These are phyloP conservation scores for Ephialtes manifestator DNA, from an alignment of 2,888 invertebrate genomes.

Conservation along the genomic window DNA sequence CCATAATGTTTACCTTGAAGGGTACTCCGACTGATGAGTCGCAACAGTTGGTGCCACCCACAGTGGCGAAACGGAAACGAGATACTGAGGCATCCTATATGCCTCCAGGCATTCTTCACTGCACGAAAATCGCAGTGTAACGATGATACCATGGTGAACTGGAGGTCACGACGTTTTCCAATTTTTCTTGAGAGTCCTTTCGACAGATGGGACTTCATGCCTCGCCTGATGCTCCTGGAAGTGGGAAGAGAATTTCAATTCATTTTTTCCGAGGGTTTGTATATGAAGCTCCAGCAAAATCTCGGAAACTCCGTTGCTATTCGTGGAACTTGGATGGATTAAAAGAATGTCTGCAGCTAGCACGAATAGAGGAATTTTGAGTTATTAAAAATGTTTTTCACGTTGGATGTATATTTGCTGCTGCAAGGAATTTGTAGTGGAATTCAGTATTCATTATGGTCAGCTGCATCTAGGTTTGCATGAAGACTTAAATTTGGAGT, in stretches of 20 bases:
- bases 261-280: not conserved
- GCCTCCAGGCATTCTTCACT: not conserved
- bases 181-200: constrained; percentile 17
- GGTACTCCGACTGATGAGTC: constrained; percentile 18
- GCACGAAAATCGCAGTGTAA: constrained; percentile 5
- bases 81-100: not conserved
- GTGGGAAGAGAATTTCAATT: constrained; percentile 17
- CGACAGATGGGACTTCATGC: not conserved
- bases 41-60: not conserved
- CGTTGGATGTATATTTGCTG: not conserved
- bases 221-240: not conserved
- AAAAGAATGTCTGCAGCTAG: not conserved
- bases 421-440: not conserved
- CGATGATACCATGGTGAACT: not conserved
- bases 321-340: constrained; percentile 7
- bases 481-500: not conserved
- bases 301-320: not conserved
- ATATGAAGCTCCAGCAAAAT: not conserved
- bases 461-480: not conserved
- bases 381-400: constrained; percentile 9
- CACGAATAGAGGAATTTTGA: not conserved
- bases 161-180: constrained; percentile 13
- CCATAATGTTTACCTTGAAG: no score
- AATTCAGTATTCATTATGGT: not conserved
- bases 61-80: not conserved